Evolutionary conservation across 2,113 vertebrate species (phyloP).

Genomic region (Alligator sinensis): DNA sequence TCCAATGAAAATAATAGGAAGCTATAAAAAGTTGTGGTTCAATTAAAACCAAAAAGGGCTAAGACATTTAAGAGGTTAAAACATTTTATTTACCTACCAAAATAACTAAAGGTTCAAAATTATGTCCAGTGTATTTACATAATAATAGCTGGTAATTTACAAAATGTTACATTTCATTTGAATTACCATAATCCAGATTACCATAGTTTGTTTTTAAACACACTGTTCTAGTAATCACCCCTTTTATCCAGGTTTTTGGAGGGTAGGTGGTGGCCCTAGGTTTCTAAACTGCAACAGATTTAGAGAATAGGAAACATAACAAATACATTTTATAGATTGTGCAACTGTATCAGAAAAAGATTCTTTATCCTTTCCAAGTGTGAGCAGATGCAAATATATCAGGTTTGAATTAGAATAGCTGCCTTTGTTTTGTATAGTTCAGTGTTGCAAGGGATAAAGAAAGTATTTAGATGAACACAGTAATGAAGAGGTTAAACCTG

Average conservation of each 20-base stretch:
- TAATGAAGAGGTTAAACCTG: constrained; percentile 85
- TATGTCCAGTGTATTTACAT: constrained; percentile 12
- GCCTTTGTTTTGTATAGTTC: constrained; percentile 53
- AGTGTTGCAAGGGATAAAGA: constrained; percentile 46
- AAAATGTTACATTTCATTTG: constrained; percentile 53
- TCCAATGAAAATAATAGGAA: constrained; percentile 40
- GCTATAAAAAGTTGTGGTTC: constrained; percentile 38
- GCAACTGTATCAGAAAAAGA: constrained; percentile 10
- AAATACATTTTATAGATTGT: not conserved
- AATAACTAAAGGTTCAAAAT: constrained; percentile 6
- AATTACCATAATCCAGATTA: constrained; percentile 28
- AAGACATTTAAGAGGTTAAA: constrained; percentile 31
- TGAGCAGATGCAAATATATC: constrained; percentile 44
- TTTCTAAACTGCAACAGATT: constrained; percentile 6
- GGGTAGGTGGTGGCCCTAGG: not conserved
- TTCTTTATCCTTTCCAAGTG: constrained; percentile 15
- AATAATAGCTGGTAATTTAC: constrained; percentile 43
- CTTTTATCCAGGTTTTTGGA: constrained; percentile 22
- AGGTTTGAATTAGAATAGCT: constrained; percentile 62
- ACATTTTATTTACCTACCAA: constrained; percentile 29
- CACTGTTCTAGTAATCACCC: constrained; percentile 15
- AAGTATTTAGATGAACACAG: constrained; percentile 76
- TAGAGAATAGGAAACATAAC: constrained; percentile 32
- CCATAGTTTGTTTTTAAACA: constrained; percentile 44
- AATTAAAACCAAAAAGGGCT: constrained; percentile 26